These are phyloP conservation scores for Tipula lateralis DNA, from an alignment of 2,888 invertebrate genomes.

Conservation along the genomic window DNA sequence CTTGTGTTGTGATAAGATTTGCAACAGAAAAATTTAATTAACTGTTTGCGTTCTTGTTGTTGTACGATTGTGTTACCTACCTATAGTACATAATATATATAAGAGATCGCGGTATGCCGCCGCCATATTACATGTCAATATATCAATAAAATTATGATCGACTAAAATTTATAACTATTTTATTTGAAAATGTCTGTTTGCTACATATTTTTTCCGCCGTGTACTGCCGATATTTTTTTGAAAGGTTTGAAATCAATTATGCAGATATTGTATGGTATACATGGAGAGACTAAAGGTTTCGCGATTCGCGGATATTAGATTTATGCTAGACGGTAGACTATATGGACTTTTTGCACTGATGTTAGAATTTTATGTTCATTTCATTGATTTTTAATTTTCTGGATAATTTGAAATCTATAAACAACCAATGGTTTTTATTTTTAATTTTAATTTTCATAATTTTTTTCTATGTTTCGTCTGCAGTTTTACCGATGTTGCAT, in stretches of 20 bases:
- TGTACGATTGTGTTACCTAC: background rate
- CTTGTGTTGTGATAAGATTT: constrained; percentile 15
- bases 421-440: background rate
- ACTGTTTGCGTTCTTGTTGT: background rate
- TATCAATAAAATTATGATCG: constrained; percentile 4
- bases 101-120: background rate
- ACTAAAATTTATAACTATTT: background rate
- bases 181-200: background rate
- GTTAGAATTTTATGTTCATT: background rate
- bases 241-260: constrained; percentile 13
- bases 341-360: background rate
- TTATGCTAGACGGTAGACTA: constrained; percentile 19
- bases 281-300: background rate
- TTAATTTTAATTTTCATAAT: background rate
- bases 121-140: constrained; percentile 24
- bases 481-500: background rate
- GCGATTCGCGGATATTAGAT: background rate
- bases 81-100: background rate
- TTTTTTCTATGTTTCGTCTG: background rate
- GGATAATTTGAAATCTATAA: background rate
- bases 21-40: constrained; percentile 11
- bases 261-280: background rate
- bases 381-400: constrained; percentile 19
- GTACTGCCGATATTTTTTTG: background rate
- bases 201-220: background rate